Evolutionary conservation across 2,888 invertebrate species (phyloP), one percentile per base, ranked within the genome.

Genomic region (Biston stratarius): DNA sequence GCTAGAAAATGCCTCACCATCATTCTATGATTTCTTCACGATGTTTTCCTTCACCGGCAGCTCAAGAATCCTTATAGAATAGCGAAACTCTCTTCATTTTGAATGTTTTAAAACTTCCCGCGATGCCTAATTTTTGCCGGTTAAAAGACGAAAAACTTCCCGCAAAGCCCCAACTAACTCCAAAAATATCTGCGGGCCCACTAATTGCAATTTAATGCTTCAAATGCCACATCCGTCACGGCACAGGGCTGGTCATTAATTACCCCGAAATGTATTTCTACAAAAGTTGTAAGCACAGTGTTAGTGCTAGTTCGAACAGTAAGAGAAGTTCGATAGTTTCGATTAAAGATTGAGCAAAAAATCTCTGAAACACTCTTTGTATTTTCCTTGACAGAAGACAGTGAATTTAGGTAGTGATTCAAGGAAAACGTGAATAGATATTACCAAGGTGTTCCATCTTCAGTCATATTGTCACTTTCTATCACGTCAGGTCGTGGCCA

Each of bases 131-230:
- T 44, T 56, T 44, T 56, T 33, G 6, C 33, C 34, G 12, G 45
- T 57, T 45, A 33, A 59, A 49, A 59, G 40, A 49, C 15, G 59
- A 40, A 49, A 59, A 61, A 7, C 15, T 47, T 53, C 42, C 33
- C 33, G 44, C 42, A 11, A 47, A 44, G 42, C 53, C 47, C n/a
- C 33, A 66, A 47, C 56, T 62, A 63, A 55, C 36, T 52, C 53
- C 14, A 40, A 51, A 60, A 67, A 58, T 70, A 64, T 61, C 61
- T 58, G 52, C 49, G 36, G 58, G 51, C 48, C n/a, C 51, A 57
- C 66, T 74, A 72, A 74, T 74, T 71, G 69, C 72, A 58, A 67
- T 66, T 70, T 69, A 72, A 72, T 68, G 69, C 74, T 60, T 67
- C 63, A 67, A 67, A 60, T 55, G 59, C 34, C 60, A 67, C 63